A percentile compares a stretch with the other conserved stretches of the same genome.
Evolutionary conservation across 2,888 invertebrate species (phyloP).

Genomic region (Drosophila mayaguana): DNA sequence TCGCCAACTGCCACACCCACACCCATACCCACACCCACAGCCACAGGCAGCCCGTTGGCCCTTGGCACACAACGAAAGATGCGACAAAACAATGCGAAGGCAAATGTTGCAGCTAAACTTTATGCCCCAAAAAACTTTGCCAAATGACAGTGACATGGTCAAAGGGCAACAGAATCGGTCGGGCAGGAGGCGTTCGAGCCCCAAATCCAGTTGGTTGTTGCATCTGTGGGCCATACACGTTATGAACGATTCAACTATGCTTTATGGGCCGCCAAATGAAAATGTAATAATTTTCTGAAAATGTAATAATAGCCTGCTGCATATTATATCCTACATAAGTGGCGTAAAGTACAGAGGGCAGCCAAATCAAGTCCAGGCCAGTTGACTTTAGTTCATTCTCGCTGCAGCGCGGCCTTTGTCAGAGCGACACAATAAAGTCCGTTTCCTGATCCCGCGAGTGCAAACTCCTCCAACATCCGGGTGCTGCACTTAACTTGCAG

Average conservation of each 20-base stretch:
- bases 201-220: slow-evolving; percentile 32
- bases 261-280: slow-evolving; percentile 56
- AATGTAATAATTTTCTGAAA: slow-evolving; percentile 42
- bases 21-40: not conserved
- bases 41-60: not conserved
- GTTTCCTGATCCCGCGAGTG: slow-evolving; percentile 29
- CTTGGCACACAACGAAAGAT: slow-evolving; percentile 28
- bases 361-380: slow-evolving; percentile 42
- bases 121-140: slow-evolving; percentile 75
- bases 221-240: slow-evolving; percentile 46
- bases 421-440: slow-evolving; percentile 43
- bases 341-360: slow-evolving; percentile 3
- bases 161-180: slow-evolving; percentile 25
- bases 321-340: slow-evolving; percentile 3
- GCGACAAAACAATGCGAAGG: slow-evolving; percentile 69
- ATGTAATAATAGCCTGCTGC: slow-evolving; percentile 21
- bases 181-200: slow-evolving; percentile 1
- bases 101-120: slow-evolving; percentile 81
- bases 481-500: slow-evolving; percentile 34
- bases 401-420: slow-evolving; percentile 30
- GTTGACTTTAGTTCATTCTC: slow-evolving; percentile 41
- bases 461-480: slow-evolving; percentile 20
- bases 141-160: slow-evolving; percentile 68
- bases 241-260: slow-evolving; percentile 45
- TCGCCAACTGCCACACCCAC: slow-evolving; percentile 25